Evolutionary conservation across 2,113 vertebrate species (phyloP).

Genomic region (Passer montanus): DNA sequence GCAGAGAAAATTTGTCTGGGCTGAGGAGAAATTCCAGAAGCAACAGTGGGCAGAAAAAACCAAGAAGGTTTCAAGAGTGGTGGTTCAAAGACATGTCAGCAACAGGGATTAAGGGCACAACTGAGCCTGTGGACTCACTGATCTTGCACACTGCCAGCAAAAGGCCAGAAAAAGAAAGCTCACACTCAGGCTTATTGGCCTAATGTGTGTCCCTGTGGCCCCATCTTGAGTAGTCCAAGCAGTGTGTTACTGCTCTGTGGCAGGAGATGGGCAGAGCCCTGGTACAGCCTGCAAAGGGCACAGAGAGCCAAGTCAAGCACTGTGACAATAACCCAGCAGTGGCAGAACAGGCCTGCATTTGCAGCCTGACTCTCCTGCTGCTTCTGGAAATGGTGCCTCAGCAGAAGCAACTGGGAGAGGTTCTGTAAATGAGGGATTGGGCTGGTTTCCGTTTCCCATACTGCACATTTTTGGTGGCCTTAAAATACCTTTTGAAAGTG

Average conservation of each 20-base stretch:
- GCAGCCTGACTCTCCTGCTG: background rate
- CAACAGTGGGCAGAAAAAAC: background rate
- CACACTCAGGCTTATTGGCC: background rate
- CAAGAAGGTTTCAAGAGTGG: background rate
- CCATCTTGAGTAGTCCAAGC: background rate
- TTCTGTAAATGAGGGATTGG: background rate
- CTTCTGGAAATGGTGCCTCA: background rate
- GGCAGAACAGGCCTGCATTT: background rate
- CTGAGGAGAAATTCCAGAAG: constrained; percentile 18
- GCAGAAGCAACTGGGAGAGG: background rate
- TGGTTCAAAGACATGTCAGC: background rate
- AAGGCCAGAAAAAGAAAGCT: background rate
- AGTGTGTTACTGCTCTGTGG: background rate
- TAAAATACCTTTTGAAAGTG: constrained; percentile 49
- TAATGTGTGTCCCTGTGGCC: background rate
- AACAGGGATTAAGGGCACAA: background rate
- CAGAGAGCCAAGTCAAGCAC: background rate
- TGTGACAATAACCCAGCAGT: background rate
- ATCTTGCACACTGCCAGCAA: background rate
- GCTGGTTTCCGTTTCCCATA: background rate
- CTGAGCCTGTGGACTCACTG: background rate
- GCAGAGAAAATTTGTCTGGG: background rate
- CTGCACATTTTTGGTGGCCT: constrained; percentile 36
- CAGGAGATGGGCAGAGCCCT: background rate
- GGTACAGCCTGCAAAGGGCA: background rate